phyloP scores from a whole-genome alignment of 1,140 invertebrate species.

The Elysia chlorotica region DNA sequence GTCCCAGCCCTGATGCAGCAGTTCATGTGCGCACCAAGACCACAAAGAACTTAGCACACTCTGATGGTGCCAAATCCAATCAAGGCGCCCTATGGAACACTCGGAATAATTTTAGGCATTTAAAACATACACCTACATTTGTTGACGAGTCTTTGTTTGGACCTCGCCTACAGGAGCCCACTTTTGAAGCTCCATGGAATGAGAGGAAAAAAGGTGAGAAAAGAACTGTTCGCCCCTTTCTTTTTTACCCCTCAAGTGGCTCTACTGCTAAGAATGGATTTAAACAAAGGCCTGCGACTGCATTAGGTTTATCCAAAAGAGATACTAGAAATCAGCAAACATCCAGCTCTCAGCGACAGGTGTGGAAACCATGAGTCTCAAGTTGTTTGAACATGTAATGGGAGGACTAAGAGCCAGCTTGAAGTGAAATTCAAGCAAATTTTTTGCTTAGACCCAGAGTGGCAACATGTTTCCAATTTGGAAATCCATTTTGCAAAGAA shows the following conservation, averaged over 20 bases:
- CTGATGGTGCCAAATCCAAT: background rate
- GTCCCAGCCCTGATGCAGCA: background rate
- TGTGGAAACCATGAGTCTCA: conserved; percentile 14
- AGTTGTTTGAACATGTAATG: too few relatives aligned
- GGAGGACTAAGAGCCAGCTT: too few relatives aligned
- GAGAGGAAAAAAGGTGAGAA: conserved; percentile 18
- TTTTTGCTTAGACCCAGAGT: too few relatives aligned
- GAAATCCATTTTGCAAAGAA: too few relatives aligned
- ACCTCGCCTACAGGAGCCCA: conserved; percentile 39
- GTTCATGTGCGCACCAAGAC: background rate
- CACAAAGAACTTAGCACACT: background rate
- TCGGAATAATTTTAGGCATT: conserved; percentile 34
- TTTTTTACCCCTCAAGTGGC: background rate
- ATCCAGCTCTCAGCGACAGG: background rate
- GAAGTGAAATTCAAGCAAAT: too few relatives aligned
- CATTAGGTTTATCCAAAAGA: background rate
- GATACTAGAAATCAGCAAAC: background rate
- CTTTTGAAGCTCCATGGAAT: conserved; percentile 50
- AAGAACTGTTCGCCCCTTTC: background rate
- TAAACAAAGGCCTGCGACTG: background rate
- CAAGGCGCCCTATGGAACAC: conserved; percentile 10
- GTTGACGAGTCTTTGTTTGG: conserved; percentile 53
- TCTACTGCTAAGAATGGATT: background rate
- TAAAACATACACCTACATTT: conserved; percentile 46
- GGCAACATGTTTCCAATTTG: too few relatives aligned